Evolutionary conservation across 2,888 invertebrate genomes (phyloP).

Genomic region (Torymus texanus): DNA sequence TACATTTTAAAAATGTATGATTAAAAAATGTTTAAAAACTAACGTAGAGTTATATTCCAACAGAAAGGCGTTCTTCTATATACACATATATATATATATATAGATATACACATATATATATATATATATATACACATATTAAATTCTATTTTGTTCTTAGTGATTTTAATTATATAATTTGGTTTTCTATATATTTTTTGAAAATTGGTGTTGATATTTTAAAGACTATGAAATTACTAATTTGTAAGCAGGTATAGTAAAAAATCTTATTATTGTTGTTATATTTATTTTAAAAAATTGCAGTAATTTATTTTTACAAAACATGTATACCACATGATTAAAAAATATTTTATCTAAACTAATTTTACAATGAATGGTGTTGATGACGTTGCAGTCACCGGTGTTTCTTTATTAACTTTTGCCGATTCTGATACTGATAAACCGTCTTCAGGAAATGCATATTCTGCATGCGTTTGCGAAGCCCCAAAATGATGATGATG

Average conservation of each 20-base stretch:
- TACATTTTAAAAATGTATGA: no score
- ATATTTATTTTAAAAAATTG: slow-evolving; percentile 45
- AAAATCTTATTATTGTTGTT: slow-evolving; percentile 11
- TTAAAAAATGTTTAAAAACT: no score
- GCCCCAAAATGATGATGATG: slow-evolving; percentile 47
- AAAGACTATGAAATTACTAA: no score
- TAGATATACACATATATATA: no score
- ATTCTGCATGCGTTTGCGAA: slow-evolving; percentile 41
- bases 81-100: no score
- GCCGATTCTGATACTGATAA: slow-evolving; percentile 28
- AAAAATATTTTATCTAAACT: slow-evolving; percentile 40
- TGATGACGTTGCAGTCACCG: slow-evolving; percentile 28
- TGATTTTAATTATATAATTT: no score
- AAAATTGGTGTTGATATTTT: no score
- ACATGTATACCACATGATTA: slow-evolving; percentile 20
- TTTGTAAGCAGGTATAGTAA: slow-evolving; percentile 7
- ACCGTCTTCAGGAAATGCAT: slow-evolving; percentile 38
- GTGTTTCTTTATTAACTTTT: slow-evolving; percentile 18
- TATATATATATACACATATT: no score
- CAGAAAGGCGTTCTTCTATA: no score
- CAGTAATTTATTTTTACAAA: slow-evolving; percentile 34
- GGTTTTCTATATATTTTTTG: no score
- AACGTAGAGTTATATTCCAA: no score
- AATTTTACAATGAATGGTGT: slow-evolving; percentile 52
- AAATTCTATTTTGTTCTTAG: no score